These are phyloP conservation scores for Genyomyrus donnyi DNA, from an alignment of 2,113 vertebrate species.

Conservation along the genomic window DNA sequence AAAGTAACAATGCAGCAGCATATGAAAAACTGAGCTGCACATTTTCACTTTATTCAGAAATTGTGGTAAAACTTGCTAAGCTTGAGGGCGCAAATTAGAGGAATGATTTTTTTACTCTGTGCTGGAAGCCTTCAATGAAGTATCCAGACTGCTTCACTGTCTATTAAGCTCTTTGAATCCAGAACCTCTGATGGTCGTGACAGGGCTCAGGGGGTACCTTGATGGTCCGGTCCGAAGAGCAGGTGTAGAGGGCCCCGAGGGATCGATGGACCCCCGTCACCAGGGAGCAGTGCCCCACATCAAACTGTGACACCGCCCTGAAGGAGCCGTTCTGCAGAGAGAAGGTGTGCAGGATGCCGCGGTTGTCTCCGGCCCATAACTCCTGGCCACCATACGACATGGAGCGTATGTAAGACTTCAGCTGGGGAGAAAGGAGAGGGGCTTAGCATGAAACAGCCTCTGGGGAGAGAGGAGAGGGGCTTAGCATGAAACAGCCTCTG, in stretches of 20 bases:
- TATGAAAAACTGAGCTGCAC: background rate
- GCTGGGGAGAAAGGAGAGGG: slow-evolving; percentile 43
- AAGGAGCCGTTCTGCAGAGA: slow-evolving; percentile 59
- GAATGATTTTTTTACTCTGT: background rate
- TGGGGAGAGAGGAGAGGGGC: background rate
- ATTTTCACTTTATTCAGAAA: background rate
- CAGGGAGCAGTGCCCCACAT: slow-evolving; percentile 76
- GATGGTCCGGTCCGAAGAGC: slow-evolving; percentile 74
- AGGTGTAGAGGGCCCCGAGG: slow-evolving; percentile 73
- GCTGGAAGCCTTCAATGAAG: background rate
- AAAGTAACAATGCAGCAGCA: background rate
- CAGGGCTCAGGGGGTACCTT: slow-evolving; percentile 56
- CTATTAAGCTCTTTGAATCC: background rate
- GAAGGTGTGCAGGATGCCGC: slow-evolving; percentile 71
- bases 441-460: background rate
- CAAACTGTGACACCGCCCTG: slow-evolving; percentile 59
- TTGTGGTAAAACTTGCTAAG: background rate
- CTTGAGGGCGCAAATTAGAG: background rate
- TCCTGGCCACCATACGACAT: slow-evolving; percentile 72
- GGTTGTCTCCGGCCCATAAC: slow-evolving; percentile 83
- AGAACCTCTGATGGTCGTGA: background rate
- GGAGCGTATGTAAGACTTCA: slow-evolving; percentile 75
- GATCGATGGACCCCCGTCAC: slow-evolving; percentile 77
- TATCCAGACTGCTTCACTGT: background rate
- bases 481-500: background rate